Percentiles rank a stretch among this genome's conserved stretches.
Conservation (phyloP, 2,797 vertebrate species). For the Octomys mimax region DNA sequence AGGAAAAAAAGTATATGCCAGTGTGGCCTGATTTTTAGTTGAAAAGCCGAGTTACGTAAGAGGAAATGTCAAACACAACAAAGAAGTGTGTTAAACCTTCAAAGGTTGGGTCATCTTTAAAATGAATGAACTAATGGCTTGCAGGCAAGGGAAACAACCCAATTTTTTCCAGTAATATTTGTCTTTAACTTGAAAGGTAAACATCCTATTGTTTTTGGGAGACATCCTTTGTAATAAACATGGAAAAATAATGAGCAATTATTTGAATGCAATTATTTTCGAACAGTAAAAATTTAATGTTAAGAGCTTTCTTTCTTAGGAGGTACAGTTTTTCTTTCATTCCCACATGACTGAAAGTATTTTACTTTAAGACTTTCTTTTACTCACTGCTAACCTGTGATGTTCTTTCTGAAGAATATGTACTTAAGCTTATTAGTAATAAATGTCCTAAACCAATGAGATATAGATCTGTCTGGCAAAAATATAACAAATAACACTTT, state of each 20-base stretch:
- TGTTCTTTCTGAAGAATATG: neutral
- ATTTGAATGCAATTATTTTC: neutral
- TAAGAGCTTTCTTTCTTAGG: neutral
- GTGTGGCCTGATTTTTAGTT: conserved; percentile 30
- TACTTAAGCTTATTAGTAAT: neutral
- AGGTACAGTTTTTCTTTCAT: neutral
- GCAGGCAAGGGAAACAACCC: neutral
- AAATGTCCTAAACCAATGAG: neutral
- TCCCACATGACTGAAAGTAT: neutral
- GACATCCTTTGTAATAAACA: neutral
- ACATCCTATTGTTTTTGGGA: conserved; percentile 10
- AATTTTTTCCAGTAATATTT: neutral
- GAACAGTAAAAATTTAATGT: neutral
- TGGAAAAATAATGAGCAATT: neutral
- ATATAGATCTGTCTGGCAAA: neutral
- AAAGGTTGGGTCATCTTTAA: conserved; percentile 12
- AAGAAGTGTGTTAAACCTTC: conserved; percentile 43
- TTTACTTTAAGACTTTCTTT: neutral
- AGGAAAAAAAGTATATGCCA: neutral
- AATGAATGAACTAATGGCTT: neutral
- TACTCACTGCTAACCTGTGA: neutral
- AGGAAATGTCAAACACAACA: conserved; percentile 70
- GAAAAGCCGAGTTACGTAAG: conserved; percentile 70
- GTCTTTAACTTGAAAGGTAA: conserved; percentile 51
- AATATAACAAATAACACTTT: neutral